A percentile compares a stretch with the other conserved stretches of the same genome.
These are phyloP conservation scores for Eledona agricola DNA, from an alignment of 2,888 invertebrate species.

Conservation along the genomic window DNA sequence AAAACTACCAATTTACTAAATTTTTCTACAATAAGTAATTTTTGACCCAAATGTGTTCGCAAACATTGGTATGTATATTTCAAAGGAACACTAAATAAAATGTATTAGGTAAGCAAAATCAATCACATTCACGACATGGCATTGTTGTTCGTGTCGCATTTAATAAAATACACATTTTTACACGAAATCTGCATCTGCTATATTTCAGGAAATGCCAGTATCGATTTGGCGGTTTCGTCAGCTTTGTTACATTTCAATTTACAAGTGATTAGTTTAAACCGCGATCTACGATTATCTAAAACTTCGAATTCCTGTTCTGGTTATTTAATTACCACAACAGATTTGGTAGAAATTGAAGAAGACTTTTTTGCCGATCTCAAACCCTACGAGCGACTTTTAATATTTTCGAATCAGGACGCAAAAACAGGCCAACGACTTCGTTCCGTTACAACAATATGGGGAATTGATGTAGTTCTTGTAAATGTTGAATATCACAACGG, in stretches of 20 bases:
- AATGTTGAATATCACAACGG: neutral
- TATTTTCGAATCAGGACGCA: constrained; percentile 5
- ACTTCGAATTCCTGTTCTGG: neutral
- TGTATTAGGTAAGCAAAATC: too few relatives aligned
- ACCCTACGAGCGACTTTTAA: constrained; percentile 18
- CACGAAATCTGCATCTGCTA: constrained; percentile 6
- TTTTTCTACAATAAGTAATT: too few relatives aligned
- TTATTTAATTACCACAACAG: constrained; percentile 7
- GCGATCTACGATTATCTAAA: neutral
- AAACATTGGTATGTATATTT: too few relatives aligned
- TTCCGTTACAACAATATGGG: constrained; percentile 1
- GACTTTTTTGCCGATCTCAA: too few relatives aligned
- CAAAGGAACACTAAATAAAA: too few relatives aligned
- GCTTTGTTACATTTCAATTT: neutral
- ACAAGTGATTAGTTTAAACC: neutral
- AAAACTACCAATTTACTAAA: too few relatives aligned
- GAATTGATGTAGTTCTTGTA: constrained; percentile 13
- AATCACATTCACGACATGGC: too few relatives aligned
- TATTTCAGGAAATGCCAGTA: constrained; percentile 4
- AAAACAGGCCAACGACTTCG: neutral
- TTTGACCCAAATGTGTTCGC: too few relatives aligned
- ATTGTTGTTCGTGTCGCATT: constrained; percentile 2
- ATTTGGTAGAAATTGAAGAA: constrained; percentile 7
- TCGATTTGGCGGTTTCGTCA: constrained; percentile 6
- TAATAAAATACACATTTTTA: constrained; percentile 2